These are phyloP conservation scores for Rhaphigaster nebulosa DNA, from an alignment of 2,888 invertebrate genomes.

Conservation along the genomic window DNA sequence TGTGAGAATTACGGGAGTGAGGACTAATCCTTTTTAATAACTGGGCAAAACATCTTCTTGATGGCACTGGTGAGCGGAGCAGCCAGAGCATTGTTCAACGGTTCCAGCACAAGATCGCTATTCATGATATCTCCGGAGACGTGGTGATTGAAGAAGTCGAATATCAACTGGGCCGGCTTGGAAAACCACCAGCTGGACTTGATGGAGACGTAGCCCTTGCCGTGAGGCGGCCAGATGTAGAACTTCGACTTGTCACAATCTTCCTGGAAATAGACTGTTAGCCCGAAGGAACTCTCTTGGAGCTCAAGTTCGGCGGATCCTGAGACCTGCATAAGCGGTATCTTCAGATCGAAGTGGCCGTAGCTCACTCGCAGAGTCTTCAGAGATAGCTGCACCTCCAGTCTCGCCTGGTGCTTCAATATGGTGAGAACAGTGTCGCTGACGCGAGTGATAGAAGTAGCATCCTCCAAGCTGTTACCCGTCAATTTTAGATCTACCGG, in stretches of 20 bases:
- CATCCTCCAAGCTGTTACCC: background rate
- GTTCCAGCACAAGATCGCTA: background rate
- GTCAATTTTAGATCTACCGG: background rate
- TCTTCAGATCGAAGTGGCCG: background rate
- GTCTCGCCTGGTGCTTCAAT: background rate
- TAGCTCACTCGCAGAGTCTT: background rate
- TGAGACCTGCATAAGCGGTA: background rate
- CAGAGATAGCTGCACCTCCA: background rate
- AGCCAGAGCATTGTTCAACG: background rate
- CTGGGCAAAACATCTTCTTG: background rate
- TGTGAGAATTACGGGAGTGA: background rate
- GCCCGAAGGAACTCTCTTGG: background rate
- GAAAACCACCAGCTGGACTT: background rate
- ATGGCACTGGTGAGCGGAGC: background rate
- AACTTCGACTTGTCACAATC: constrained; percentile 4
- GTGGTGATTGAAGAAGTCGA: background rate
- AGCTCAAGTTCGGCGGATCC: background rate
- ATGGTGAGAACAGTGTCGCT: background rate
- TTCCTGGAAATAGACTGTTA: background rate
- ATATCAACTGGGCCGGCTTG: background rate
- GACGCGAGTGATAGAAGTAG: background rate
- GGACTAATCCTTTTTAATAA: background rate
- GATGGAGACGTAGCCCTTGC: background rate
- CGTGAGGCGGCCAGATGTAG: background rate
- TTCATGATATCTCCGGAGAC: background rate